A percentile compares a stretch with the other conserved stretches of the same genome.
Evolutionary conservation across 2,888 invertebrate genomes (phyloP).

Genomic region (Chaitophorus viminalis): DNA sequence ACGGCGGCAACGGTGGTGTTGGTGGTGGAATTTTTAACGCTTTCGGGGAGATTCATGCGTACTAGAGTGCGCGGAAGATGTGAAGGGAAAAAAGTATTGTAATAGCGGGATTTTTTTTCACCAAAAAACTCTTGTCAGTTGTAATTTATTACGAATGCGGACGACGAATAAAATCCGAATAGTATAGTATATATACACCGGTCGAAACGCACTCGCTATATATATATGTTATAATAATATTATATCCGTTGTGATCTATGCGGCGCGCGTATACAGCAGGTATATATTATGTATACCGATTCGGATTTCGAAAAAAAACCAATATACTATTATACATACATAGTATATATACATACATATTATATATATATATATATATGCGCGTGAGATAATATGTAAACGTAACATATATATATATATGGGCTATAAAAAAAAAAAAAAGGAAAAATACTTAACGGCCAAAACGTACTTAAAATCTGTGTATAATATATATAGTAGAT

Average conservation of each 20-base stretch:
- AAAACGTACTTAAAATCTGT: background rate
- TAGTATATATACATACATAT: too few species aligned
- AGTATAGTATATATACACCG: background rate
- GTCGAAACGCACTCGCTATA: background rate
- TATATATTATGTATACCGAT: background rate
- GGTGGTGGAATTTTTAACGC: background rate
- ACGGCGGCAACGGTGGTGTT: too few species aligned
- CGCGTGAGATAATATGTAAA: background rate
- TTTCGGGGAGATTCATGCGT: background rate
- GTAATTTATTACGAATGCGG: slow-evolving; percentile 31
- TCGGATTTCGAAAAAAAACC: background rate
- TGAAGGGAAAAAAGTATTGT: background rate
- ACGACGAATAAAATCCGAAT: slow-evolving; percentile 4
- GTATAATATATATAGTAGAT: too few species aligned
- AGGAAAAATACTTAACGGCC: background rate
- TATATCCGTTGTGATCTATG: background rate
- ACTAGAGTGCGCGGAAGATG: background rate
- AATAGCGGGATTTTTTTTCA: background rate
- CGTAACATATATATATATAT: too few species aligned
- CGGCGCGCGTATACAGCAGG: background rate
- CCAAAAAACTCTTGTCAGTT: slow-evolving; percentile 1
- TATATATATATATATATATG: background rate
- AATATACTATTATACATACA: background rate
- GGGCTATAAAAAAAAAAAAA: background rate
- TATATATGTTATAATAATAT: background rate